phyloP scores from a whole-genome alignment of 2,797 vertebrate genomes.

The Xenopus petersii region DNA sequence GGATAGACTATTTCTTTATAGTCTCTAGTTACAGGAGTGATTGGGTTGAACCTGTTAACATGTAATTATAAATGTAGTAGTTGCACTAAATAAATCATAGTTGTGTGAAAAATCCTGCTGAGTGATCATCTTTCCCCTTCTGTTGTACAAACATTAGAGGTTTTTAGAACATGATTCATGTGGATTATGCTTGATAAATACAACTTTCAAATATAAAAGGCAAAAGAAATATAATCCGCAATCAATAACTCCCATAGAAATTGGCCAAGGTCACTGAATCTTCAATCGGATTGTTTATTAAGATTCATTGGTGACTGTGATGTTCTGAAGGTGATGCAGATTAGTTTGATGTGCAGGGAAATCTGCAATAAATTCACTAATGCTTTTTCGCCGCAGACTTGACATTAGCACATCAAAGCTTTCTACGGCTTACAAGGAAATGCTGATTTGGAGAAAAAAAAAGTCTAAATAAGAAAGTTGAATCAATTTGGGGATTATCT shows the following conservation, averaged over 20 bases:
- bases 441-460: conserved; percentile 17
- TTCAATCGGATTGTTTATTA: conserved; percentile 33
- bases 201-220: neutral
- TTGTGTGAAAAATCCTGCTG: neutral
- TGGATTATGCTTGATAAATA: neutral
- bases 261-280: conserved; percentile 6
- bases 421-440: neutral
- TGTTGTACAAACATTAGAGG: neutral
- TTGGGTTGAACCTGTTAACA: too few species aligned
- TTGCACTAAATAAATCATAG: too few species aligned
- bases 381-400: conserved; percentile 25
- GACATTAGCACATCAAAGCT: conserved; percentile 29
- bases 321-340: conserved; percentile 34
- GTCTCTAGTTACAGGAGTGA: too few species aligned
- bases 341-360: conserved; percentile 6
- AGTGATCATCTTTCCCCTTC: neutral
- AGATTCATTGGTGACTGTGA: conserved; percentile 25
- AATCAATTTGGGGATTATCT: conserved; percentile 12
- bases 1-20: too few species aligned
- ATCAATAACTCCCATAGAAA: conserved; percentile 9
- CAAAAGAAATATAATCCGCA: neutral
- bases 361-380: conserved; percentile 8
- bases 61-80: too few species aligned
- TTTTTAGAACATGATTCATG: neutral
- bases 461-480: conserved; percentile 36